Conservation (phyloP, 2,888 invertebrate species). For the Cacoxenus indagator region DNA sequence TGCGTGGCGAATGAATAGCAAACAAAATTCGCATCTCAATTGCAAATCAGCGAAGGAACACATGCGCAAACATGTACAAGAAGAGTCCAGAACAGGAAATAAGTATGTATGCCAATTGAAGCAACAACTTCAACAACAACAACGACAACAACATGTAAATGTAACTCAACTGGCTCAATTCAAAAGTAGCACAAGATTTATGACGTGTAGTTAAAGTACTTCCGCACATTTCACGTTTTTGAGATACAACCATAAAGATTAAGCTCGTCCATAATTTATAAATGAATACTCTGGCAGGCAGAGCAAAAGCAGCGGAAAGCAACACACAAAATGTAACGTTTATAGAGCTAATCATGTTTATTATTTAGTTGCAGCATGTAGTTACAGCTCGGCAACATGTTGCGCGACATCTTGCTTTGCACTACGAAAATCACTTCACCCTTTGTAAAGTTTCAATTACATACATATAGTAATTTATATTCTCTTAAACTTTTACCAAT, state of each 20-base stretch:
- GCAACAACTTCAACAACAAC: background rate
- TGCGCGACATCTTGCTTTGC: too few species aligned
- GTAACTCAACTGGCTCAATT: slow-evolving; percentile 17
- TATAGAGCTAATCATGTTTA: background rate
- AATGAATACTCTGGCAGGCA: background rate
- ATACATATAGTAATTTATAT: background rate
- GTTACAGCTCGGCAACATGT: background rate
- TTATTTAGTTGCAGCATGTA: background rate
- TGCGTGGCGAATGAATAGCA: background rate
- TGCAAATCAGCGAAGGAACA: slow-evolving; percentile 35
- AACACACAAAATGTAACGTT: background rate
- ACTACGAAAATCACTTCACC: too few species aligned
- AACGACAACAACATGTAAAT: background rate
- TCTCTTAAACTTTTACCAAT: background rate
- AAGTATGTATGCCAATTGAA: too few species aligned
- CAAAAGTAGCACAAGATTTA: background rate
- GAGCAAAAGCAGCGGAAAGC: background rate
- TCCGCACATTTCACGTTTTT: background rate
- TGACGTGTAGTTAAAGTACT: background rate
- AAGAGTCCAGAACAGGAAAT: background rate
- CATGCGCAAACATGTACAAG: slow-evolving; percentile 1
- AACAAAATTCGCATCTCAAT: slow-evolving; percentile 35
- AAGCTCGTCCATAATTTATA: background rate
- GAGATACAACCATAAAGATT: background rate
- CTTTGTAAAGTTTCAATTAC: background rate